These are phyloP conservation scores for Octodonta nipae DNA, from an alignment of 2,888 invertebrate species.

Conservation along the genomic window DNA sequence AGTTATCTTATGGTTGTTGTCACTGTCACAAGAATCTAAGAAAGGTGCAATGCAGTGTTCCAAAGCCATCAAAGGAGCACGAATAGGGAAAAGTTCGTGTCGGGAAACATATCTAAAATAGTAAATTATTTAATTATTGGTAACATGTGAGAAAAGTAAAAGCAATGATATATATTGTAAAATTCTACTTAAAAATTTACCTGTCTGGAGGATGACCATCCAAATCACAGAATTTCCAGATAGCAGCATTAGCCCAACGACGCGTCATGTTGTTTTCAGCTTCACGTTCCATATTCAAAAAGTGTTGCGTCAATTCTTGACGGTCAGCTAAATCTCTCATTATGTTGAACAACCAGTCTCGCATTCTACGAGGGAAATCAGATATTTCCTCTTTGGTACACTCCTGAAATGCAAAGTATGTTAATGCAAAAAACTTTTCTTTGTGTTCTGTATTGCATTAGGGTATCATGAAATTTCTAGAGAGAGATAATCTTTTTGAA, in stretches of 20 bases:
- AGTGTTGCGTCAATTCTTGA: constrained; percentile 68
- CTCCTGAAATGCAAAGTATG: constrained; percentile 39
- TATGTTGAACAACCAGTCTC: constrained; percentile 95
- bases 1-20: constrained; percentile 82
- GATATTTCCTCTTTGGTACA: constrained; percentile 77
- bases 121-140: neutral
- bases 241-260: constrained; percentile 82
- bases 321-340: constrained; percentile 89
- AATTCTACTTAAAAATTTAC: constrained; percentile 29
- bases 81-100: constrained; percentile 90
- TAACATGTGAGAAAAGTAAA: neutral
- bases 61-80: constrained; percentile 85
- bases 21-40: constrained; percentile 76
- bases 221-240: constrained; percentile 98
- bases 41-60: constrained; percentile 97
- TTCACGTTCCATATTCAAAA: constrained; percentile 74
- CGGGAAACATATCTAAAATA: constrained; percentile 60
- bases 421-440: too few relatives aligned
- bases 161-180: neutral
- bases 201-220: constrained; percentile 84
- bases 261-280: constrained; percentile 74
- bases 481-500: neutral
- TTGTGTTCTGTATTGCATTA: too few relatives aligned
- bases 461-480: too few relatives aligned
- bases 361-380: constrained; percentile 92